Base-by-base conservation (phyloP, 2,797 vertebrate genomes). In the Cyprinodon diabolis region DNA sequence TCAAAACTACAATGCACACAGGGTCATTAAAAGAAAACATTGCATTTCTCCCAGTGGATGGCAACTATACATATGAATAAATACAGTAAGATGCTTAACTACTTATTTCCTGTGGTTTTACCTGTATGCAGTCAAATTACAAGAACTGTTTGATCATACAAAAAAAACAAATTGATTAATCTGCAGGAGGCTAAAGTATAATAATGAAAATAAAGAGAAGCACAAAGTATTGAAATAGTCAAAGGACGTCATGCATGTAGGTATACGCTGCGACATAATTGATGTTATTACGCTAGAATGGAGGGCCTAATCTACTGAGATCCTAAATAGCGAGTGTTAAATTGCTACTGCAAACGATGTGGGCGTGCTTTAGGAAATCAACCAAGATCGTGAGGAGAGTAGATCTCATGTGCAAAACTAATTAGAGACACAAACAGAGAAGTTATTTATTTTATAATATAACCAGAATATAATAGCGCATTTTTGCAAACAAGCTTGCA, bases 171-270 rank as follows among this genome's bases (percentile, higher is more conserved):
- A 43, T 1, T 43, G 40, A 43, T 43, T 43, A 6, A 49, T 43
- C 25, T 60, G 9, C 58, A 48, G 45, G 14, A 19, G 17, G 43
- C 71, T 76, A 79, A 58, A 69, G 51, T 71, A 66, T 65, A 83
- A 81, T 74, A 74, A 37, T 68, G 78, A 23, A 60, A 80, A n/a
- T 15, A 65, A 80, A 78, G 73, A 63, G 65, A 74, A 84, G 72
- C 23, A 68, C 71, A 60, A 49, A 60, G 67, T 25, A 47, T 76
- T 79, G 82, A 73, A 74, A 63, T 17, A 17, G 66, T 69, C 79
- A 85, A 74, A 83, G n/a, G 40, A 75, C 72, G 70, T 58, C 49
- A 55, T 68, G 56, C 66, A 52, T 83, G 68, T 75, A 68, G 81
- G 69, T 74, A 62, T 7, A 71, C 72, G 23, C 72, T 30, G 40